Evolutionary conservation across 1,140 invertebrate species (phyloP).

Genomic region (Leptestheria dahalacensis): DNA sequence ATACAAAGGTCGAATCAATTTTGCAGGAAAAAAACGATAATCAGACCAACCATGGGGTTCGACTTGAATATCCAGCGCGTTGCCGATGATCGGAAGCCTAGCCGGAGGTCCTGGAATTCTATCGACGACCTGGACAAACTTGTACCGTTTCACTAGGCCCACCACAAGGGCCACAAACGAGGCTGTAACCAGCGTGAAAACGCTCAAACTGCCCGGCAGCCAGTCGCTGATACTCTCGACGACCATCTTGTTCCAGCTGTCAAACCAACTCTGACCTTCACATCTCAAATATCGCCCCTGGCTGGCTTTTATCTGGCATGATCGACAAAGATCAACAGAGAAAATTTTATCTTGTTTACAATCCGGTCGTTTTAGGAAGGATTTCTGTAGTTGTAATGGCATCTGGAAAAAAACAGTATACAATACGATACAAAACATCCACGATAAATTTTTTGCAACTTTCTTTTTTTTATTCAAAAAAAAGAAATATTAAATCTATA

Average conservation of each 20-base stretch:
- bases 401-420: background rate
- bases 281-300: no score
- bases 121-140: slow-evolving; percentile 8
- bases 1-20: no score
- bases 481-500: background rate
- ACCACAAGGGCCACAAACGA: background rate
- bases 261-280: no score
- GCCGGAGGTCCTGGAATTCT: slow-evolving; percentile 36
- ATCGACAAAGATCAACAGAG: no score
- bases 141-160: background rate
- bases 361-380: background rate
- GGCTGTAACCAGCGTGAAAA: background rate
- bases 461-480: no score
- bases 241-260: background rate
- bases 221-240: background rate
- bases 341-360: background rate
- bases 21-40: background rate
- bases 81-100: slow-evolving; percentile 37
- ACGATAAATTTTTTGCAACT: background rate
- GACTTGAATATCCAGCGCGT: slow-evolving; percentile 28
- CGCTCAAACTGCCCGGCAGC: background rate
- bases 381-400: background rate
- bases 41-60: background rate
- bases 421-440: background rate
- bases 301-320: no score